Evolutionary conservation across 1,140 invertebrate species (phyloP).

Genomic region (Belonocnema kinseyi): DNA sequence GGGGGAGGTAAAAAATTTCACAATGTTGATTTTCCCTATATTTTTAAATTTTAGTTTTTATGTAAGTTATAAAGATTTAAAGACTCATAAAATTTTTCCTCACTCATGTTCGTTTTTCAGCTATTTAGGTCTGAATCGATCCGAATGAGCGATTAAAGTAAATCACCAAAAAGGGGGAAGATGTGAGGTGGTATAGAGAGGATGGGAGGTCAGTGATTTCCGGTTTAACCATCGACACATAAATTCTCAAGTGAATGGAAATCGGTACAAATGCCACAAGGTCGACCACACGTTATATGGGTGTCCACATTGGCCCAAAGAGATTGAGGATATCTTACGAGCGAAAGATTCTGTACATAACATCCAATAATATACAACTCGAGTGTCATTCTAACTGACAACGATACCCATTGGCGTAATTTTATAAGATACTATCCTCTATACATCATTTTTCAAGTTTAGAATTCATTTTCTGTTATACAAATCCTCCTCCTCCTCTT

Average conservation of each 20-base stretch:
- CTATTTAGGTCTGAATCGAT: not conserved
- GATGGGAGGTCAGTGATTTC: conserved; percentile 65
- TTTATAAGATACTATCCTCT: not conserved
- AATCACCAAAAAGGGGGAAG: conserved; percentile 39
- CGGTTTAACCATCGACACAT: conserved; percentile 65
- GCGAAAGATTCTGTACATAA: conserved; percentile 59
- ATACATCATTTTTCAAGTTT: too few relatives aligned
- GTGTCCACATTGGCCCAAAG: conserved; percentile 47
- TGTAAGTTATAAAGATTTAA: too few relatives aligned
- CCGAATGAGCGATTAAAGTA: not conserved
- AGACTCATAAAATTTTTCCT: not conserved
- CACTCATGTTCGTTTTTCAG: not conserved
- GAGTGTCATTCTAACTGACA: conserved; percentile 50
- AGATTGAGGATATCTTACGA: conserved; percentile 51
- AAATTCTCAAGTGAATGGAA: conserved; percentile 65
- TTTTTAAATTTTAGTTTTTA: too few relatives aligned
- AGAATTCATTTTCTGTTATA: too few relatives aligned
- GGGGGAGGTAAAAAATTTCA: too few relatives aligned
- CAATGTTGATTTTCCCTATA: too few relatives aligned
- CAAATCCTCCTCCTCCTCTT: too few relatives aligned
- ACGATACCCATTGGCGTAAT: conserved; percentile 42
- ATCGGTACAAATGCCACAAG: conserved; percentile 61
- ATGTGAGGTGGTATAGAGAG: conserved; percentile 39
- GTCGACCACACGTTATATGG: conserved; percentile 49
- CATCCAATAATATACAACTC: conserved; percentile 61